Evolutionary conservation across 2,113 vertebrate genomes (phyloP).

Genomic region (Cephalopholis sonnerati): DNA sequence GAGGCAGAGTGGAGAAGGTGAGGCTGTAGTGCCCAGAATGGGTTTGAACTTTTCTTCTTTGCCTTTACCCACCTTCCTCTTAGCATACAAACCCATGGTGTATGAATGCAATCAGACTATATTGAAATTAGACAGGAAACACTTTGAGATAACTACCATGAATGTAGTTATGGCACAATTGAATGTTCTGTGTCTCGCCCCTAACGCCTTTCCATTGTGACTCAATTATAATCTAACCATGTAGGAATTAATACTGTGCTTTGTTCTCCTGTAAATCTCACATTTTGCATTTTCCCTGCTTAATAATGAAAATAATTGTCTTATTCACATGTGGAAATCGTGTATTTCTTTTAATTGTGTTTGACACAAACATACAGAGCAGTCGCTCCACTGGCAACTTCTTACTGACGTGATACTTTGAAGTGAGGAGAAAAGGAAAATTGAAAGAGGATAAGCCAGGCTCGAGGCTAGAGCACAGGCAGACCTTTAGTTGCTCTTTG

Average conservation of each 20-base stretch:
- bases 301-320: neutral
- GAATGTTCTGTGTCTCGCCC: neutral
- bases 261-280: neutral
- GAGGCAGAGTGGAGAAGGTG: neutral
- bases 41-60: neutral
- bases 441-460: slow-evolving; percentile 48
- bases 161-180: neutral
- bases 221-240: neutral
- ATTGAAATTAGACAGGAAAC: neutral
- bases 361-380: neutral
- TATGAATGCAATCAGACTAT: neutral
- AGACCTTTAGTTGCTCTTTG: slow-evolving; percentile 48
- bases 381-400: slow-evolving; percentile 1
- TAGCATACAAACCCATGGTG: neutral
- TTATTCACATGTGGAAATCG: neutral
- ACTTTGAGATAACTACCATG: neutral
- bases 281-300: neutral
- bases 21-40: neutral
- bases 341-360: slow-evolving; percentile 14
- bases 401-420: slow-evolving; percentile 37
- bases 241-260: neutral
- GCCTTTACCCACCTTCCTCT: neutral
- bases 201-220: neutral
- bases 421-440: slow-evolving; percentile 31
- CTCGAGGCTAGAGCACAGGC: slow-evolving; percentile 44